Conservation (phyloP, 2,888 invertebrate species). For the Clepsis dumicolana region DNA sequence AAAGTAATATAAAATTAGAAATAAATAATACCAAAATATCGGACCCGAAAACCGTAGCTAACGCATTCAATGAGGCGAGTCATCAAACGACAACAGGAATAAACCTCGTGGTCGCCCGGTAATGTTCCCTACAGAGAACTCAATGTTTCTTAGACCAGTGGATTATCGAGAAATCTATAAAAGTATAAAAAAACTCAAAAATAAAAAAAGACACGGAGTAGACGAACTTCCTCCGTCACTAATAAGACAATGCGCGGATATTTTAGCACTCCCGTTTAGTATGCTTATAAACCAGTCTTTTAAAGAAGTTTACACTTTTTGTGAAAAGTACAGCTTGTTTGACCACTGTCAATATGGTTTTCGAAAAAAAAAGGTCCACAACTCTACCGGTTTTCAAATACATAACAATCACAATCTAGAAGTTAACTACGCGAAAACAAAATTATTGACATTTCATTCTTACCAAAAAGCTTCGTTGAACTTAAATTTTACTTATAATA, state of each 20-base stretch:
- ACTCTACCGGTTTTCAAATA: no score
- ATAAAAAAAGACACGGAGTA: neutral
- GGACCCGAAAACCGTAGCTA: neutral
- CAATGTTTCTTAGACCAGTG: neutral
- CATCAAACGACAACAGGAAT: no score
- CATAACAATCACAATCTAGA: no score
- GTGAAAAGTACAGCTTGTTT: no score
- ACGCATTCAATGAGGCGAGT: neutral
- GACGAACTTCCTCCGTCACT: neutral
- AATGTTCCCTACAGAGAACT: neutral
- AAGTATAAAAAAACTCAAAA: neutral
- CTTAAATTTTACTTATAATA: no score
- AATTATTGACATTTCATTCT: no score
- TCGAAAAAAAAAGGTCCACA: no score
- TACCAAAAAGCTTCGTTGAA: no score
- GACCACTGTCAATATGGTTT: no score
- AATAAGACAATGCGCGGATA: neutral
- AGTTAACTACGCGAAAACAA: no score
- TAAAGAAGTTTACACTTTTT: neutral
- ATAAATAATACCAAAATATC: neutral
- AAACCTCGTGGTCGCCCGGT: neutral
- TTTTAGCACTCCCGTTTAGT: neutral
- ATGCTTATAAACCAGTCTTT: constrained; percentile 10
- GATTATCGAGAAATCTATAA: neutral
- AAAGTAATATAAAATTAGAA: no score